These are phyloP conservation scores for Melanotaenia boesemani DNA, from an alignment of 2,797 vertebrate genomes.

Conservation along the genomic window DNA sequence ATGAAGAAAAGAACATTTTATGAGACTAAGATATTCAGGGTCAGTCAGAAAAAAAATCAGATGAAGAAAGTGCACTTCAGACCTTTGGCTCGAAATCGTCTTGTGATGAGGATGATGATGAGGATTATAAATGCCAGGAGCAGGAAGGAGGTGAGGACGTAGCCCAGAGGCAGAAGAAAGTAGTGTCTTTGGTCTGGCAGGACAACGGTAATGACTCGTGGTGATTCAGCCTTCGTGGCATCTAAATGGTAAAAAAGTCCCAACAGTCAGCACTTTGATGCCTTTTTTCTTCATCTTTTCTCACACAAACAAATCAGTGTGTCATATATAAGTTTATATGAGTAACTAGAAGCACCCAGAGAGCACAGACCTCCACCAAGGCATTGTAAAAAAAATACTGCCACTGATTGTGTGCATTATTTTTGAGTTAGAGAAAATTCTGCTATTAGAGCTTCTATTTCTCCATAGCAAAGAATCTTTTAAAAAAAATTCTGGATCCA, in stretches of 20 bases:
- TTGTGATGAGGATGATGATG: slow-evolving; percentile 85
- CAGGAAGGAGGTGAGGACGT: slow-evolving; percentile 89
- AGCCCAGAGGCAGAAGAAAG: slow-evolving; percentile 93
- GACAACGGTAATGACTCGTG: slow-evolving; percentile 92
- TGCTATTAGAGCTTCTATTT: too few species aligned
- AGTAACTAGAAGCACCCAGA: neutral
- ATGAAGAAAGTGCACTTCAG: slow-evolving; percentile 19
- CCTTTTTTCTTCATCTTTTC: slow-evolving; percentile 12
- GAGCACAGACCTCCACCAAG: too few species aligned
- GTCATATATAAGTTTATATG: slow-evolving; percentile 27
- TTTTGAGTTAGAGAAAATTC: too few species aligned
- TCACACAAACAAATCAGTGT: slow-evolving; percentile 17
- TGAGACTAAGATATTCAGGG: slow-evolving; percentile 24
- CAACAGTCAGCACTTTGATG: slow-evolving; percentile 37
- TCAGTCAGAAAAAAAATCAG: neutral
- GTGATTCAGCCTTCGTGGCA: slow-evolving; percentile 79
- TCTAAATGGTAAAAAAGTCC: slow-evolving; percentile 74
- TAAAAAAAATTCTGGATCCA: too few species aligned
- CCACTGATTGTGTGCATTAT: too few species aligned
- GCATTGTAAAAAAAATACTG: too few species aligned
- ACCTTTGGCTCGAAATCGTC: slow-evolving; percentile 85
- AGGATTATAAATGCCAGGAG: slow-evolving; percentile 89
- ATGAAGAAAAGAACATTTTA: slow-evolving; percentile 18
- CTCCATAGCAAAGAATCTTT: too few species aligned
- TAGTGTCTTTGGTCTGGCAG: slow-evolving; percentile 88